Base-by-base conservation (phyloP, 2,888 invertebrate genomes). In the Noctuana brunneofusca region DNA sequence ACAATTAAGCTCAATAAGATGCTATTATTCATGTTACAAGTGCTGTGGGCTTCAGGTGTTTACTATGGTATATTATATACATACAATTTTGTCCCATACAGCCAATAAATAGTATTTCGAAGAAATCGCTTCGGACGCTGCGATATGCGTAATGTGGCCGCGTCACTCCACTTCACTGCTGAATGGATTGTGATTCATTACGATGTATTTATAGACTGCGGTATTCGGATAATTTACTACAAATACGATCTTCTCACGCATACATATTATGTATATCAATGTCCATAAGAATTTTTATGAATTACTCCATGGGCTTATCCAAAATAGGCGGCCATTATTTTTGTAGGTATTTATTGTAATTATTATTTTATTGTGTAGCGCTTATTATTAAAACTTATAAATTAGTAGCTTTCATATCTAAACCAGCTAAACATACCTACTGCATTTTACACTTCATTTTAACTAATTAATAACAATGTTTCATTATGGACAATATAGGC, bases 111-210 rank as follows among this genome's bases (percentile, higher is more conserved):
- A 11, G 4, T 38, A 38, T 43, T 83, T 78, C 75, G 71, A 71
- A 75, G 75, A 74, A 81, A 71, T 71, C 67, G 56, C 67, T 67
- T 68, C 73, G 80, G n/a, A 81, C 81, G 79, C 68, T 14, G 63
- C 70, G 79, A 80, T 81, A 81, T 75, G 69, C 72, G 72, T 68
- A 72, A 71, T 71, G 68, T 66, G 72, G 78, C 76, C 78, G 80
- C 86, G 85, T 87, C 86, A 87, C 75, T 72, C 72, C 68, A 65
- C 69, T 67, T 70, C 71, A 67, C 71, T 70, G 67, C 69, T 87
- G 83, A 88, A 88, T 86, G 86, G 75, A 71, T 67, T 72, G 76
- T 89, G 88, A 88, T 79, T 89, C 88, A 89, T 74, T 73, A 71
- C 64, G 66, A 73, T 81, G 78, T 87, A 87, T 86, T 84, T 86